Percentiles rank a stretch among this genome's conserved stretches.
Evolutionary conservation across 2,113 vertebrate species (phyloP).

Genomic region (Chroicocephalus ridibundus): DNA sequence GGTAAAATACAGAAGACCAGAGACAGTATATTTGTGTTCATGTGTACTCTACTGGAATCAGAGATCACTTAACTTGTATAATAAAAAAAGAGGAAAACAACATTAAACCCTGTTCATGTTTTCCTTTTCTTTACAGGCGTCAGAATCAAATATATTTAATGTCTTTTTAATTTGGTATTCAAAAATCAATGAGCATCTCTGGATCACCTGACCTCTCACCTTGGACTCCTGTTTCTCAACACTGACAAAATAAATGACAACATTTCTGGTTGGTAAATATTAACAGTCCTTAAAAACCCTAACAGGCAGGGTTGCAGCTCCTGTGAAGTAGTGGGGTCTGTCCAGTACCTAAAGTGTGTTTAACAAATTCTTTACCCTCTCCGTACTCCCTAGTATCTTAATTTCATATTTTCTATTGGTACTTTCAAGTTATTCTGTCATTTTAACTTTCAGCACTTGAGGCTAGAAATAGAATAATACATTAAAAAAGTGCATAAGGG

Average conservation of each 20-base stretch:
- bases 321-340: neutral
- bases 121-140: neutral
- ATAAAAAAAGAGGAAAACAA: neutral
- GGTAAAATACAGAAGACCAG: neutral
- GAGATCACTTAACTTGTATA: neutral
- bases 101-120: neutral
- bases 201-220: neutral
- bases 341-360: neutral
- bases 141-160: constrained; percentile 26
- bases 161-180: constrained; percentile 19
- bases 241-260: constrained; percentile 17
- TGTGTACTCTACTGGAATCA: neutral
- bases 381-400: neutral
- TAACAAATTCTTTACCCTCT: constrained; percentile 47
- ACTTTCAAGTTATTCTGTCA: constrained; percentile 55
- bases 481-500: constrained; percentile 32
- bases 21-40: neutral
- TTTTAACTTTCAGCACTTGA: constrained; percentile 56
- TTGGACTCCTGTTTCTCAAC: neutral
- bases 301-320: neutral
- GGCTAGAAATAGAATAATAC: constrained; percentile 52
- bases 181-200: neutral
- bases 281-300: neutral
- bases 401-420: constrained; percentile 51
- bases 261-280: neutral